Evolutionary conservation across 2,113 vertebrate species (phyloP).

Genomic region (Muntiacus reevesi): DNA sequence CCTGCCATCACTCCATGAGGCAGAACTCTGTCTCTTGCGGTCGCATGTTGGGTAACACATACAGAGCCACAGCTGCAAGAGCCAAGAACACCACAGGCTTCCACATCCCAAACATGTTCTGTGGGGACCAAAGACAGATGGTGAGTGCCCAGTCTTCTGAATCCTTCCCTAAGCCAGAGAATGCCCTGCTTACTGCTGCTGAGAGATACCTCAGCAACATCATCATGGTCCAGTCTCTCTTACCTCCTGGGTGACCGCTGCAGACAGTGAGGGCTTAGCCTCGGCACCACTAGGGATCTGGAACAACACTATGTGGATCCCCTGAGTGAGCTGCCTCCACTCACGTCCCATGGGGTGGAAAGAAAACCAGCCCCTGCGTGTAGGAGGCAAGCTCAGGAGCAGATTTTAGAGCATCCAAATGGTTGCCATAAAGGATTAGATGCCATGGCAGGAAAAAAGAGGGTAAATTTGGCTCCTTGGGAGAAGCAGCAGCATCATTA

Average conservation of each 20-base stretch:
- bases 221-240: background rate
- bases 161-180: constrained; percentile 9
- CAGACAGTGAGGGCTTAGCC: background rate
- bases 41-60: constrained; percentile 73
- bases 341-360: background rate
- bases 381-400: background rate
- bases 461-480: background rate
- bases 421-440: background rate
- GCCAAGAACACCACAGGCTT: constrained; percentile 76
- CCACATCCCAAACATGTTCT: constrained; percentile 77
- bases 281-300: background rate
- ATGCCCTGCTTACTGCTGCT: background rate
- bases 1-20: constrained; percentile 65
- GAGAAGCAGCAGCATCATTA: background rate
- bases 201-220: background rate
- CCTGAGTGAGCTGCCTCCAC: background rate
- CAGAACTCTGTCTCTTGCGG: constrained; percentile 63
- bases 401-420: background rate
- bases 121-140: constrained; percentile 65
- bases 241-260: background rate
- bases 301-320: background rate
- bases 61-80: constrained; percentile 73
- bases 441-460: background rate
- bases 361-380: background rate
- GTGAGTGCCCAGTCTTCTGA: constrained; percentile 43